Percentiles rank a stretch among this genome's conserved stretches.
Conservation (phyloP, 2,797 vertebrate genomes). For the Tolypeutes matacus region DNA sequence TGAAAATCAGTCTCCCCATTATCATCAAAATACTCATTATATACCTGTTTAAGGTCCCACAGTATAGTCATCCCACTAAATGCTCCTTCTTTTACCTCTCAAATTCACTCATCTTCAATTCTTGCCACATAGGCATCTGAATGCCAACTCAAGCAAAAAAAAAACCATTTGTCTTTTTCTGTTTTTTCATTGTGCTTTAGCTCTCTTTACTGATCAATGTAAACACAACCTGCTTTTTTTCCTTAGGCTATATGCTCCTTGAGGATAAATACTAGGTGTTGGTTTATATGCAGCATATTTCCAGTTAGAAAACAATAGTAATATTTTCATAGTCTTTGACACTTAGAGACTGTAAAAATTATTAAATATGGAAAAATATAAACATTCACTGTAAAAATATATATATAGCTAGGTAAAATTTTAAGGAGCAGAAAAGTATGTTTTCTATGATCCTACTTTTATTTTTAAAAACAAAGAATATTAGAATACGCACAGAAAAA, state of each 20-base stretch:
- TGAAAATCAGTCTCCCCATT: neutral
- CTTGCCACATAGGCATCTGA: neutral
- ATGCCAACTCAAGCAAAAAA: neutral
- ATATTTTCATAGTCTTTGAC: conserved; percentile 37
- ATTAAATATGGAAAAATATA: neutral
- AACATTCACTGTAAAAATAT: conserved; percentile 14
- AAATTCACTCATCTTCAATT: neutral
- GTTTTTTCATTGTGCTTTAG: too few relatives aligned
- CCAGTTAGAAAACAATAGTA: neutral
- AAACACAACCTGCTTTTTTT: conserved; percentile 16
- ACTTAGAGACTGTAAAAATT: neutral
- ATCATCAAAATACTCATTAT: neutral
- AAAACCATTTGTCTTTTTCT: too few relatives aligned
- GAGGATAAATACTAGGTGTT: neutral
- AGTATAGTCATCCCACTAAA: neutral
- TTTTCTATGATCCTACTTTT: neutral
- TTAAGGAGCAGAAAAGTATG: neutral
- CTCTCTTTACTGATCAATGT: neutral
- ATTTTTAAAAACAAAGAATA: neutral
- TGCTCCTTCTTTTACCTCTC: neutral
- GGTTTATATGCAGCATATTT: conserved; percentile 6
- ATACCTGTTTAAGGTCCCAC: neutral
- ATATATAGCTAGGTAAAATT: neutral
- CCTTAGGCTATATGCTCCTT: neutral
- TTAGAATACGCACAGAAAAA: neutral